Evolutionary conservation across 2,797 vertebrate genomes (phyloP), one percentile per base, ranked within the genome.

Genomic region (Sternarchorhynchus goeldii): DNA sequence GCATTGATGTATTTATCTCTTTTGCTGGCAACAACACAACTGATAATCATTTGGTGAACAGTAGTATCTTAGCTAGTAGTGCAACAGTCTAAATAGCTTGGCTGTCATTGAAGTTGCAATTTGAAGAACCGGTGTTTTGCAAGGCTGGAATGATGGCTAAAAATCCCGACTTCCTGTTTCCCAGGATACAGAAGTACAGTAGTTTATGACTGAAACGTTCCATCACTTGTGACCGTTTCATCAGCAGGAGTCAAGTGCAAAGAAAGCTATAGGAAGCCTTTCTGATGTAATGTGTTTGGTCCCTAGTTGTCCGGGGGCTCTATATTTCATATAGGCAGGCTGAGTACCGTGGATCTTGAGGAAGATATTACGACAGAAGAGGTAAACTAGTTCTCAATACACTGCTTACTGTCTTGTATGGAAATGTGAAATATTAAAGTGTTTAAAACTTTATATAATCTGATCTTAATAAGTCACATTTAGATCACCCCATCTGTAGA

Each of bases 291-390:
- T 90, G 85, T 91, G 29, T 85, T 81, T 86, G 82, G 66, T 84
- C 84, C 78, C 21, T 87, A 93, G 93, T 83, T 83, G 14, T 90
- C 92, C 73, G 90, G 86, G 55, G 86, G 91, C 0, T 81, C 87
- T 45, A 84, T 94, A 79, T 94, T 94, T 88, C 94, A 94, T 31
- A 90, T 96, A 0, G 95, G 95, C 86, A 96, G 94, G 88, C 93
- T 97, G 89, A 97, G 94, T 90, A 96, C 93, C 17, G 94, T 96
- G 94, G 96, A 98, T 88, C 93, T 97, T 84, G 95, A 95, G 0
- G 96, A 98, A 59, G 95, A 97, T 32, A 86, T 89, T 29, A 82
- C 88, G 4, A 78, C 88, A n/a, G 92, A 94, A 20, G 93, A 94
- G 93, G 93, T 93, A 93, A 91, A 88, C 84, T 3, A 20, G n/a